Evolutionary conservation across 2,113 vertebrate species (phyloP).

Genomic region (Rhinolophus sinicus): DNA sequence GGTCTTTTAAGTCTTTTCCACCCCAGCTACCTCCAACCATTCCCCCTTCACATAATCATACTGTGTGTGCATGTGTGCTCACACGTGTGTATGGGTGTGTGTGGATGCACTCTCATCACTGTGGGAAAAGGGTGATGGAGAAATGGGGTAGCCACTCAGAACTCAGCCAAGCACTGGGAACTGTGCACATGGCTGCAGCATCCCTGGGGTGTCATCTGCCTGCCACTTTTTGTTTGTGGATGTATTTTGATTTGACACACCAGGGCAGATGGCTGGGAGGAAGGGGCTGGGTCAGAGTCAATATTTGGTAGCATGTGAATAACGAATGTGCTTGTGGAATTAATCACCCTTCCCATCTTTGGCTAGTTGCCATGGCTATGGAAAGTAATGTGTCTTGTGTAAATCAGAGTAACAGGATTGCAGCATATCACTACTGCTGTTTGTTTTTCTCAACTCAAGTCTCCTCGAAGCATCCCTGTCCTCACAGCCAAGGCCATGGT

Average conservation of each 20-base stretch:
- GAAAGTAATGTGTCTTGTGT: neutral
- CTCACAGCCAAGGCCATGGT: neutral
- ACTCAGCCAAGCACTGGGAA: neutral
- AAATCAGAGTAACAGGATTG: neutral
- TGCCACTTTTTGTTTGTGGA: conserved; percentile 66
- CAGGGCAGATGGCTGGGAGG: conserved; percentile 55
- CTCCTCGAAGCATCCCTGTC: neutral
- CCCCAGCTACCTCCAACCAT: neutral
- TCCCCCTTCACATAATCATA: neutral
- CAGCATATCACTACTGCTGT: neutral
- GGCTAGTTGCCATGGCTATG: conserved; percentile 12
- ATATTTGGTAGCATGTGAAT: conserved; percentile 67
- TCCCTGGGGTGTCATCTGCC: conserved; percentile 20
- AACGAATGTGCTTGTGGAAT: conserved; percentile 55
- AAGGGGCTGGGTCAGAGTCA: conserved; percentile 19
- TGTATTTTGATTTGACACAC: conserved; percentile 65
- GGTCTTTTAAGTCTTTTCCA: neutral
- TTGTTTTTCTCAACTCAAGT: neutral
- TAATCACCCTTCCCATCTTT: conserved; percentile 40
- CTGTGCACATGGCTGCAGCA: neutral
- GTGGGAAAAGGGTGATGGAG: neutral
- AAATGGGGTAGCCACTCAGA: neutral
- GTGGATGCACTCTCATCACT: neutral
- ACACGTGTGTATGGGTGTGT: no score
- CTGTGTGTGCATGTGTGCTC: neutral